Percentiles rank a stretch among this genome's conserved stretches.
Conservation (phyloP, 2,797 vertebrate genomes). For the Chaetophractus vellerosus region DNA sequence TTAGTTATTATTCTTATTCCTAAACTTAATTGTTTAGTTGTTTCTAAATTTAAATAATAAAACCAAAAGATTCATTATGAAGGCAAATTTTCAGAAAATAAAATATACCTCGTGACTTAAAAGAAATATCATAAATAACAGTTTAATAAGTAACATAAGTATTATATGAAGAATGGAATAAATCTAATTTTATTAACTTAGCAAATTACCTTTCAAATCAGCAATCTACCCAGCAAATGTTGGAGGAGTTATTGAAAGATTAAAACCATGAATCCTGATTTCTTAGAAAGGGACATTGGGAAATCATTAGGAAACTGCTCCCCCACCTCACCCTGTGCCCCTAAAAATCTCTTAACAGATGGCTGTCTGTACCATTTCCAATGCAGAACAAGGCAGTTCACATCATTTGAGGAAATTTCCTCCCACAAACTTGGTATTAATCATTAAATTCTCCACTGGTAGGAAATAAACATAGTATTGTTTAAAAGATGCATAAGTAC, state of each 20-base stretch:
- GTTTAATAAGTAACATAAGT: background rate
- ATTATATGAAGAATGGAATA: background rate
- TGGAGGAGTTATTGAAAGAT: background rate
- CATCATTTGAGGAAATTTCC: background rate
- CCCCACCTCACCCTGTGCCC: rapidly evolving
- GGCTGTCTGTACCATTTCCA: background rate
- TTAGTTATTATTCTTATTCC: background rate
- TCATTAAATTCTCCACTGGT: background rate
- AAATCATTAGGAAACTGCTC: no score
- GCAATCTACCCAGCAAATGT: background rate
- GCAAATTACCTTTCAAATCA: background rate
- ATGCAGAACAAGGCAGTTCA: rapidly evolving
- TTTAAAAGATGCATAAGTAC: rapidly evolving
- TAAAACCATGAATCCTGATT: background rate
- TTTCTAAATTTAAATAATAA: background rate
- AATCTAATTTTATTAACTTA: background rate
- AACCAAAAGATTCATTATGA: background rate
- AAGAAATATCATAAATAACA: background rate
- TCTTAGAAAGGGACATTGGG: background rate
- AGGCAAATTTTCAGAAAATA: background rate
- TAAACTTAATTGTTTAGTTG: background rate
- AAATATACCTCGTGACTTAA: background rate
- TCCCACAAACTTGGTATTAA: background rate
- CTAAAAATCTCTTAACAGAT: rapidly evolving
- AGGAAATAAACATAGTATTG: background rate